Evolutionary conservation across 2,113 vertebrate genomes (phyloP), one percentile per base, ranked within the genome.

Genomic region (Pseudorhombus dupliciocellatus): DNA sequence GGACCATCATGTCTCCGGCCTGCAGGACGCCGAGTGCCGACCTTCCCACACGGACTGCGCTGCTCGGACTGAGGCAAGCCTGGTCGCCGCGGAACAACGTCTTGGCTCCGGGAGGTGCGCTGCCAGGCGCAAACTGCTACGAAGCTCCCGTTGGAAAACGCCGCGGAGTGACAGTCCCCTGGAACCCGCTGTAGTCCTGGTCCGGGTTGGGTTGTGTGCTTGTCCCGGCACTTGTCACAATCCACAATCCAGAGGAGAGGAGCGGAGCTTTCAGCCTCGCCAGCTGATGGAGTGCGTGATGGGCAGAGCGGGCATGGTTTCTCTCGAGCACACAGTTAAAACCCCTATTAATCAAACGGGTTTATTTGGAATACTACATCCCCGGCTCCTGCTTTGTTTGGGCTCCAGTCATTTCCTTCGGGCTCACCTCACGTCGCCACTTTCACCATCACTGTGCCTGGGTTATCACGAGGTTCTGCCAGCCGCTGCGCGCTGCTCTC

Each of bases 1-100:
- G 96, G 92, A 97, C 97, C 97, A 98, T 99, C 96, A 97, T 98
- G 72, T 80, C 87, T 78, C 84, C 89, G 92, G 91, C 94, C 94
- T 93, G 91, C 78, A 87, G 87, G 77, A 61, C 77, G 86, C 88
- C 86, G 80, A 93, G 89, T 56, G 90, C 91, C 85, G 88, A 92
- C 86, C 90, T 90, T 80, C 89, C 87, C 87, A 75, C 83, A 52
- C 84, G 80, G 88, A 84, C 88, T 77, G 92, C 71, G 87, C 89
- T 92, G 89, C 88, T 91, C 88, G 90, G 91, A 90, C 85, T 89
- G 81, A 86, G 84, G 85, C 82, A 65, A 84, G 77, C 80, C 84
- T 87, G 86, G 22, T 91, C 91, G 80, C 83, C 86, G 91, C 89
- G 91, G 89, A 91, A 85, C 92, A 92, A 88, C 93, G 92, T 93